Percentiles rank a stretch among this genome's conserved stretches.
These are phyloP conservation scores for Eupithecia tripunctaria DNA, from an alignment of 2,888 invertebrate species.

Conservation along the genomic window DNA sequence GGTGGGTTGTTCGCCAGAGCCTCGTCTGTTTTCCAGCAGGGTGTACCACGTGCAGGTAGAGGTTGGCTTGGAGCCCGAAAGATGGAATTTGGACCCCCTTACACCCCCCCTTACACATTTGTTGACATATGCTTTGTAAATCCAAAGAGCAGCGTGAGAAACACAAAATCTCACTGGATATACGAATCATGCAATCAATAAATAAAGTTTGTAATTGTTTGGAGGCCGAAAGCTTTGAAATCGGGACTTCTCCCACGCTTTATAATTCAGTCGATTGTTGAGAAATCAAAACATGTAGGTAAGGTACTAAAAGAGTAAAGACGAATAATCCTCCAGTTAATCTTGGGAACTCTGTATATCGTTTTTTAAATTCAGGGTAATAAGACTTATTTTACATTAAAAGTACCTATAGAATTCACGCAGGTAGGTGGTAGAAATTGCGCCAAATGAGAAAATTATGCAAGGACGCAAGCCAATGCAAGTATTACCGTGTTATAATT, in stretches of 20 bases:
- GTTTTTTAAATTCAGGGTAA: not conserved
- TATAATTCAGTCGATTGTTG: constrained; percentile 34
- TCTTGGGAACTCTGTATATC: not conserved
- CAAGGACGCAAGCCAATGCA: constrained; percentile 33
- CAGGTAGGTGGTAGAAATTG: constrained; percentile 20
- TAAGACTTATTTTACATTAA: constrained; percentile 7
- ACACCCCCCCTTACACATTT: no score
- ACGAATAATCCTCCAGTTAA: not conserved
- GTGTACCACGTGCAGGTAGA: no score
- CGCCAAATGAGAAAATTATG: constrained; percentile 40
- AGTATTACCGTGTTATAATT: constrained; percentile 30
- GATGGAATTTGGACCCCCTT: no score
- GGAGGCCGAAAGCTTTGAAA: constrained; percentile 36
- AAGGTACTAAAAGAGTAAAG: not conserved
- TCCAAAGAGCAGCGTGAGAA: constrained; percentile 29
- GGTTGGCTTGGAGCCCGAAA: no score
- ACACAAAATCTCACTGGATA: constrained; percentile 31
- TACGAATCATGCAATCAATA: constrained; percentile 34
- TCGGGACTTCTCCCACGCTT: constrained; percentile 36
- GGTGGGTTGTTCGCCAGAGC: no score
- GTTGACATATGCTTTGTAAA: constrained; percentile 14
- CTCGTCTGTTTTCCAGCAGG: no score
- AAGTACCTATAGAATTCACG: constrained; percentile 1
- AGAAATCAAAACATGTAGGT: constrained; percentile 25
- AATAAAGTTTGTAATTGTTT: constrained; percentile 40